Evolutionary conservation across 1,140 invertebrate genomes (phyloP).

Genomic region (Heterodera carotae): DNA sequence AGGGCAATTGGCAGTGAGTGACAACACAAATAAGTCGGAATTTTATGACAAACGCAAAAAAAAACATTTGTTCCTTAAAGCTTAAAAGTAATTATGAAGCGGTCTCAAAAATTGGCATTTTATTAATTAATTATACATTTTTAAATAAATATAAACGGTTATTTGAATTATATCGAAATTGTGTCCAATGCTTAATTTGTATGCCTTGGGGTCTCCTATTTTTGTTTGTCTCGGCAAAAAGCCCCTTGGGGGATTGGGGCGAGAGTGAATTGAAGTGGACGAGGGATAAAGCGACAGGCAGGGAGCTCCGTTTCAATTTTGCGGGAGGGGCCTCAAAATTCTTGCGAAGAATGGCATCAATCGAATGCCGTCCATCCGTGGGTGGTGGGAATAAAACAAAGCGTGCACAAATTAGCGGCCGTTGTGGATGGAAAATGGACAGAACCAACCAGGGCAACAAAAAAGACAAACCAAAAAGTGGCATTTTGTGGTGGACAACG

Average conservation of each 20-base stretch:
- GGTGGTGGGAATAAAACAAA: neutral
- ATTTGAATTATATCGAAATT: neutral
- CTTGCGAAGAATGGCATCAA: neutral
- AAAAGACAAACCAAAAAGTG: too few species aligned
- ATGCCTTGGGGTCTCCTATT: neutral
- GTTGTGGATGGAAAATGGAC: neutral
- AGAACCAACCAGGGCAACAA: too few species aligned
- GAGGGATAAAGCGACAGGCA: too few species aligned
- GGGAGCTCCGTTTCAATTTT: slow-evolving; percentile 2
- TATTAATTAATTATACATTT: neutral
- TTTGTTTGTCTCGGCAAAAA: neutral
- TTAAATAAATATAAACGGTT: neutral
- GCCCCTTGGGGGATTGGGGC: neutral
- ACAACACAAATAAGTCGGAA: neutral
- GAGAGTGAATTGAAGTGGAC: neutral
- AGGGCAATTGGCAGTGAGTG: neutral
- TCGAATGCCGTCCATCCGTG: neutral
- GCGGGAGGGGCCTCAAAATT: neutral
- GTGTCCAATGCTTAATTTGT: neutral
- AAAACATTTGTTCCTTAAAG: too few species aligned
- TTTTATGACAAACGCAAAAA: neutral
- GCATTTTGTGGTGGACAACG: neutral
- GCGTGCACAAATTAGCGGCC: neutral
- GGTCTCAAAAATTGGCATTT: too few species aligned
- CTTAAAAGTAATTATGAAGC: too few species aligned